Percentiles rank a stretch among this genome's conserved stretches.
These are phyloP conservation scores for Axis porcinus DNA, from an alignment of 2,113 vertebrate species.

Conservation along the genomic window DNA sequence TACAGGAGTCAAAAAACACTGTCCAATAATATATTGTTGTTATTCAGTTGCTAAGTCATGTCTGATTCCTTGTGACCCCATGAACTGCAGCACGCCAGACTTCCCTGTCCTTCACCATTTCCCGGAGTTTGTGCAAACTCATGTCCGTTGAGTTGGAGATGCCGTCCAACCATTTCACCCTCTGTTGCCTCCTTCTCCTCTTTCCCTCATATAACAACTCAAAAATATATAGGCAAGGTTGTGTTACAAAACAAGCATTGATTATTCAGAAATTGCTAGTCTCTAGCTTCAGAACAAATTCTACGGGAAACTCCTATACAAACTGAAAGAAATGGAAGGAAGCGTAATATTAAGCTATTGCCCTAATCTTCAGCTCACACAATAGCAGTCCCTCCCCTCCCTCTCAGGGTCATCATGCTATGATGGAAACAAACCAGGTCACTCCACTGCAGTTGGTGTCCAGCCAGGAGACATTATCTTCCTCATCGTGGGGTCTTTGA, in stretches of 20 bases:
- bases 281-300: neutral
- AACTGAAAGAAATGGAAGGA: neutral
- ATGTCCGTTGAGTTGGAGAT: neutral
- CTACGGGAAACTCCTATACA: neutral
- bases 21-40: neutral
- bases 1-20: neutral
- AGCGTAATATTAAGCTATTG: neutral
- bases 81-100: neutral
- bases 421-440: neutral
- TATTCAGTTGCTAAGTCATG: neutral
- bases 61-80: neutral
- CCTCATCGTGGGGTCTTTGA: neutral
- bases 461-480: neutral
- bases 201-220: neutral
- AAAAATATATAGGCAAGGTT: neutral
- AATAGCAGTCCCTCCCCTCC: too few relatives aligned
- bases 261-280: neutral
- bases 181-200: neutral
- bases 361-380: neutral
- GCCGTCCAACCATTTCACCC: neutral
- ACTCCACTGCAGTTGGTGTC: rapidly evolving
- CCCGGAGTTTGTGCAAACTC: neutral
- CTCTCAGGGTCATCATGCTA: neutral
- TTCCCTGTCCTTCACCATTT: neutral
- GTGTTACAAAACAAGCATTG: neutral